phyloP scores from a whole-genome alignment of 2,113 vertebrate genomes.

The Eudyptes chrysolophus region DNA sequence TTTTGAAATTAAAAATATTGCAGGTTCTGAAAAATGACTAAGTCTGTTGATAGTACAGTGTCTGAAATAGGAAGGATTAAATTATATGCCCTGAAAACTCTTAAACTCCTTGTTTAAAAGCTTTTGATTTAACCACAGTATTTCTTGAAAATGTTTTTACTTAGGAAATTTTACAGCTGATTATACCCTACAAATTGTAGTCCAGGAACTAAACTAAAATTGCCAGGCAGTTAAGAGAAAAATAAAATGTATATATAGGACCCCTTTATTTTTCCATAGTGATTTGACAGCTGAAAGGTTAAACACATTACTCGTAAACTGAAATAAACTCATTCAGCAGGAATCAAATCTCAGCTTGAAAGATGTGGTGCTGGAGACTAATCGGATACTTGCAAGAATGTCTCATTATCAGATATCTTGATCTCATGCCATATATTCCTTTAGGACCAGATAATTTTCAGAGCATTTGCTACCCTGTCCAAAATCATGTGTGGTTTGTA shows the following conservation, averaged over 20 bases:
- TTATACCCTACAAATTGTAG: background rate
- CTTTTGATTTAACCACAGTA: background rate
- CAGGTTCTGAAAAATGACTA: background rate
- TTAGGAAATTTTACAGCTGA: background rate
- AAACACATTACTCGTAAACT: background rate
- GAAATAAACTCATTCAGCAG: background rate
- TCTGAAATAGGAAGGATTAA: background rate
- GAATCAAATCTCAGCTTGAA: background rate
- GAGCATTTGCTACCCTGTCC: background rate
- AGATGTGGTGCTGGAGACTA: background rate
- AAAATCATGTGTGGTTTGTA: background rate
- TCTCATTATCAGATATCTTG: background rate
- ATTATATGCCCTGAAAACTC: background rate
- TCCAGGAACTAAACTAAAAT: background rate
- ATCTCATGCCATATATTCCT: background rate
- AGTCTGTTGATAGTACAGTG: background rate
- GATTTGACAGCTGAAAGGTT: background rate
- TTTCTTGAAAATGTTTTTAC: conserved; percentile 15
- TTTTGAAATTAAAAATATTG: background rate
- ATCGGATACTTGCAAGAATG: background rate
- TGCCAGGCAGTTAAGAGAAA: background rate
- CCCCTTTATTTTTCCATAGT: background rate
- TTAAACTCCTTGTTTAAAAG: background rate
- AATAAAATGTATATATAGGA: background rate
- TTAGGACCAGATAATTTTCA: background rate